Evolutionary conservation across 2,113 vertebrate species (phyloP).

Genomic region (Pomatostomus ruficeps): DNA sequence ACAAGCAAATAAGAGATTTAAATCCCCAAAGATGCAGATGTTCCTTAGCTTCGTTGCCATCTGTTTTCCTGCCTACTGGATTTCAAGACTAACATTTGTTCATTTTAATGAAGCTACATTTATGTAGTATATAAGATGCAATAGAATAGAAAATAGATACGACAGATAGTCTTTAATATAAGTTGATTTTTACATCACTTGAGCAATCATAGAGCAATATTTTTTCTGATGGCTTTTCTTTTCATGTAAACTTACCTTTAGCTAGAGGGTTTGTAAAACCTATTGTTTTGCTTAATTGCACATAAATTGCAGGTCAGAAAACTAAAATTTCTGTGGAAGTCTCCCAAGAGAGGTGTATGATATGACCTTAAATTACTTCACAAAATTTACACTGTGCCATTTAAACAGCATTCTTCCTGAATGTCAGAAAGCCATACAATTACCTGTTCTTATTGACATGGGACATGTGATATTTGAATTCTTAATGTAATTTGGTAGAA

Average conservation of each 20-base stretch:
- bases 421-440: neutral
- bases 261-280: neutral
- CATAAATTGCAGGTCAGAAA: neutral
- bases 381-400: neutral
- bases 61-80: slow-evolving; percentile 55
- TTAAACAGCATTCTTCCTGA: neutral
- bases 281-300: neutral
- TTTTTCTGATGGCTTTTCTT: neutral
- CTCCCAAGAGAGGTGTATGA: neutral
- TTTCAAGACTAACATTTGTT: slow-evolving; percentile 17
- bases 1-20: slow-evolving; percentile 65
- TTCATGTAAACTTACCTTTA: neutral
- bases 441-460: neutral
- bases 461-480: neutral
- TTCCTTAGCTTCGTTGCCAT: slow-evolving; percentile 48
- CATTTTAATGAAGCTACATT: neutral
- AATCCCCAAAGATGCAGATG: slow-evolving; percentile 53
- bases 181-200: neutral
- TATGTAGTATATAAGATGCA: neutral
- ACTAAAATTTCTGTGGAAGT: neutral
- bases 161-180: neutral
- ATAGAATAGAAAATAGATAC: neutral
- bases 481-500: neutral
- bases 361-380: neutral
- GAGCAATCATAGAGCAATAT: neutral